Evolutionary conservation across 2,797 vertebrate species (phyloP).

Genomic region (Gobio occitaniae): DNA sequence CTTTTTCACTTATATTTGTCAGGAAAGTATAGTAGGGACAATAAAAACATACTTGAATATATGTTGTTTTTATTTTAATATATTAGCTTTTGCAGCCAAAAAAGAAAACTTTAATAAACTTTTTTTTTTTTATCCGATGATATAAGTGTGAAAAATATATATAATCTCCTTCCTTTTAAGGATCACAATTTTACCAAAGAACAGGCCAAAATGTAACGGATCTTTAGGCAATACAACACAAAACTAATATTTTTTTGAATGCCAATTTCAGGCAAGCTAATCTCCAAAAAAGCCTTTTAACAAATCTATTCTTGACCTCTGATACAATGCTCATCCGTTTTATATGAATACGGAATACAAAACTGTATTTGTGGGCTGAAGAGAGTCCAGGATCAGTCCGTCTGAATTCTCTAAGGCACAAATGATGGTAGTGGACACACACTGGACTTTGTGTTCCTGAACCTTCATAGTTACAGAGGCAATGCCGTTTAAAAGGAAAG

Average conservation of each 20-base stretch:
- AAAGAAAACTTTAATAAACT: too few relatives aligned
- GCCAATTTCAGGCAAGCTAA: not conserved
- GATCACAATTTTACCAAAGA: not conserved
- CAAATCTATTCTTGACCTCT: not conserved
- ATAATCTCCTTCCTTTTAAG: not conserved
- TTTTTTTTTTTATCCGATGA: too few relatives aligned
- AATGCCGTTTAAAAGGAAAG: not conserved
- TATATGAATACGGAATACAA: not conserved
- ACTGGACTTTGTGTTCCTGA: not conserved
- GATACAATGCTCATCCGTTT: not conserved
- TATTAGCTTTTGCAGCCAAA: not conserved
- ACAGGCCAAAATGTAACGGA: not conserved
- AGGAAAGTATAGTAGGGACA: not conserved
- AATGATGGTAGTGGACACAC: conserved; percentile 40
- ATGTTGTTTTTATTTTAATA: too few relatives aligned
- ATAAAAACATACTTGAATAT: too few relatives aligned
- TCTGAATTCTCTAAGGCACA: conserved; percentile 34
- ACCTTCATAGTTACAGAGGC: not conserved
- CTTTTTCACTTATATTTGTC: not conserved
- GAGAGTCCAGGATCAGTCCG: conserved; percentile 55
- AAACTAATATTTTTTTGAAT: too few relatives aligned
- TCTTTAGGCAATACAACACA: not conserved
- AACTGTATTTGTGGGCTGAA: not conserved
- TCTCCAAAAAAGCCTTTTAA: not conserved
- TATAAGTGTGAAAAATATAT: not conserved